Conservation (phyloP, 2,113 vertebrate species). For the Synodontis membranacea region DNA sequence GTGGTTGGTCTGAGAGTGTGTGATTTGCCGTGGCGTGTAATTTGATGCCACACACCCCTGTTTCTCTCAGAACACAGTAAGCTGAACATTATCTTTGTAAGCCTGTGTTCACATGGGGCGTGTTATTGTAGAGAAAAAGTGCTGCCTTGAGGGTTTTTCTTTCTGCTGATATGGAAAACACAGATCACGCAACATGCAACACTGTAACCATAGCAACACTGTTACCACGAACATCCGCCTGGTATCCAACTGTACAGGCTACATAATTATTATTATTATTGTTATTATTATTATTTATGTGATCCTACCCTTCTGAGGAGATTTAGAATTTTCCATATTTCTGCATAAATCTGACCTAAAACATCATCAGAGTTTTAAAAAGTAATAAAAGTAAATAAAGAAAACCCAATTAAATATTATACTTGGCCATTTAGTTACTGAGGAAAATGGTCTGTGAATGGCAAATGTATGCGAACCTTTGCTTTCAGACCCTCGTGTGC, state of each 20-base stretch:
- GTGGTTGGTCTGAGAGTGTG: not conserved
- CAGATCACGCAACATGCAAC: not conserved
- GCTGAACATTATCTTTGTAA: not conserved
- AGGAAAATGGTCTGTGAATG: too few species aligned
- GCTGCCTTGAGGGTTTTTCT: not conserved
- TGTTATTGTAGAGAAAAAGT: not conserved
- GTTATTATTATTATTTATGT: not conserved
- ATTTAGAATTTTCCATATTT: too few species aligned
- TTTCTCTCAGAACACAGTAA: not conserved
- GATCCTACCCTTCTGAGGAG: not conserved
- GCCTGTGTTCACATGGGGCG: not conserved
- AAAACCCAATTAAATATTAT: too few species aligned
- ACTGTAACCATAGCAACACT: constrained; percentile 9
- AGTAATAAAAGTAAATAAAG: too few species aligned
- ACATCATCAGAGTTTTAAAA: too few species aligned
- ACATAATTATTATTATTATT: not conserved
- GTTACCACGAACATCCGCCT: not conserved
- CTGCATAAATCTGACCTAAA: too few species aligned
- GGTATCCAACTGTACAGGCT: not conserved
- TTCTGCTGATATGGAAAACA: not conserved
- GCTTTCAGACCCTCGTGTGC: too few species aligned
- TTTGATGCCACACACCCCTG: not conserved
- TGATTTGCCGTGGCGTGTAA: not conserved
- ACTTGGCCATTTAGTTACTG: too few species aligned
- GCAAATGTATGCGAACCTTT: too few species aligned